A percentile compares a stretch with the other conserved stretches of the same genome.
Evolutionary conservation across 2,888 invertebrate species (phyloP).

Genomic region (Campopleginae sp.): DNA sequence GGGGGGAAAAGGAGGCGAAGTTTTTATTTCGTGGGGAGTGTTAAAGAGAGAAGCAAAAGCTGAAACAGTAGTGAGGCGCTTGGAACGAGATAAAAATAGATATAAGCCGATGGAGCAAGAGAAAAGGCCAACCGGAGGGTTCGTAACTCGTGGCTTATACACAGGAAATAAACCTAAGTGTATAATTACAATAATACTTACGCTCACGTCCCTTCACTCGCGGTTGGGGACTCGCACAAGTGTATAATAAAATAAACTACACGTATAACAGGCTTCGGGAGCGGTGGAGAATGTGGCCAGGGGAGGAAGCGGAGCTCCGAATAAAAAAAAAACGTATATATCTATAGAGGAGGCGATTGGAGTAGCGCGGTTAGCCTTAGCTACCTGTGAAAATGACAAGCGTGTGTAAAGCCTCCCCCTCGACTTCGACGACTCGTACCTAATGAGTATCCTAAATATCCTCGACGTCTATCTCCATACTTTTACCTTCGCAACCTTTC

Average conservation of each 20-base stretch:
- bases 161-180: constrained; percentile 84
- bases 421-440: constrained; percentile 72
- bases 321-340: constrained; percentile 2
- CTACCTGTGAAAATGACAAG: constrained; percentile 47
- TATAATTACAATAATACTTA: constrained; percentile 84
- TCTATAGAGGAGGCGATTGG: not conserved
- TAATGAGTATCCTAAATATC: constrained; percentile 81
- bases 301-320: not conserved
- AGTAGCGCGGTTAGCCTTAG: too few relatives aligned
- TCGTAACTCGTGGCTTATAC: constrained; percentile 74
- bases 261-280: constrained; percentile 16
- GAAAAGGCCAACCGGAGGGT: constrained; percentile 38
- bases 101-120: constrained; percentile 72
- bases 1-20: constrained; percentile 13
- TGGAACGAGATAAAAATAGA: constrained; percentile 84
- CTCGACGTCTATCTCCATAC: constrained; percentile 67
- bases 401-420: constrained; percentile 48
- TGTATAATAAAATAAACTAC: constrained; percentile 40
- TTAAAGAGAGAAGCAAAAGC: constrained; percentile 43
- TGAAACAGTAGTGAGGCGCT: constrained; percentile 56
- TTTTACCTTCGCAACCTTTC: constrained; percentile 36
- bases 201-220: constrained; percentile 73
- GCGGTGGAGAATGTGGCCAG: not conserved
- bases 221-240: constrained; percentile 68
- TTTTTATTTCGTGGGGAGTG: constrained; percentile 31